A percentile compares a stretch with the other conserved stretches of the same genome.
Conservation (phyloP, 2,888 invertebrate genomes). For the Acleris literana region DNA sequence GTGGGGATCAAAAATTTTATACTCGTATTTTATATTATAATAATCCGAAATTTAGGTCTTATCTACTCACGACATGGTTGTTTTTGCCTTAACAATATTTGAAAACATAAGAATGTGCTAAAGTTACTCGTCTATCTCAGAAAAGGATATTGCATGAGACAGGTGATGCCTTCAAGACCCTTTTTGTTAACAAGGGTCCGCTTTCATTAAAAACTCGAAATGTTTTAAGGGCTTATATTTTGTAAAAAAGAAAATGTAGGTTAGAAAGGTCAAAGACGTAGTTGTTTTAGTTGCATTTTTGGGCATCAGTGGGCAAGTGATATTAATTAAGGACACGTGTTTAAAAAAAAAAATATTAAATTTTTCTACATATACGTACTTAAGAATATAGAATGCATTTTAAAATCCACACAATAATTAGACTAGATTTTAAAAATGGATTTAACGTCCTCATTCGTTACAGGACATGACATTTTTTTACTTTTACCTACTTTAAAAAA, state of each 20-base stretch:
- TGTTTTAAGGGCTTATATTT: constrained; percentile 7
- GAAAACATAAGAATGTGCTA: not conserved
- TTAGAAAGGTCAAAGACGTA: not conserved
- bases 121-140: not conserved
- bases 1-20: no score
- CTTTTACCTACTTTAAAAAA: no score
- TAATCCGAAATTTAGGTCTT: not conserved
- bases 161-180: constrained; percentile 17
- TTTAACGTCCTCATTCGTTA: no score
- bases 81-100: not conserved
- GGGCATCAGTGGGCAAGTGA: no score
- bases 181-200: constrained; percentile 17
- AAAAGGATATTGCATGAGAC: constrained; percentile 15
- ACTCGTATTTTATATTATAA: not conserved
- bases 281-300: not conserved
- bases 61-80: not conserved
- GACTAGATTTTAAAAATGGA: no score
- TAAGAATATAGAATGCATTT: no score
- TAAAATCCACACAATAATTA: no score
- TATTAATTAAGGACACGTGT: no score
- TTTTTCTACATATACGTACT: no score
- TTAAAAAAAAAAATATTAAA: no score
- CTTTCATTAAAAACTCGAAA: constrained; percentile 22
- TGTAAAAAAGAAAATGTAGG: not conserved
- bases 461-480: no score